Base-by-base conservation (phyloP, 1,140 invertebrate species). In the Tetramorium simillimum region DNA sequence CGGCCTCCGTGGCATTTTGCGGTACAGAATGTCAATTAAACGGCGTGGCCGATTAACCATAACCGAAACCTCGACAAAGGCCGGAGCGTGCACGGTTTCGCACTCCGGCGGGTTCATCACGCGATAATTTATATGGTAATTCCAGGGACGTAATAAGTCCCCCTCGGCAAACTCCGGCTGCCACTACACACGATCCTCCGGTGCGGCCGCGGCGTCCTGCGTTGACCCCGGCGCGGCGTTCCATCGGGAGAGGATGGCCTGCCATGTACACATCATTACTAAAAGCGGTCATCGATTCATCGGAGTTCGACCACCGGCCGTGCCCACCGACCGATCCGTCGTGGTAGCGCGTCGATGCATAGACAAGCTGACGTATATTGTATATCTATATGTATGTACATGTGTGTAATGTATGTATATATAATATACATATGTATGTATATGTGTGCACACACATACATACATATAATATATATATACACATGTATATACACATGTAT, bases 121-220 rank as follows among this genome's bases (percentile, higher is more conserved):
- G 90, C 90, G 92, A 93, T 93, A 93, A 93, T 93, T 93, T 93
- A 93, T 93, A 93, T 93, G 93, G 93, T 93, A 93, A 93, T 93
- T 89, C 91, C 86, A 89, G 91, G 93, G 89, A 92, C 91, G 93
- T 93, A 93, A 93, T 93, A 93, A 93, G 93, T 93, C 91, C 91
- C 88, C 92, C 92, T 93, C 89, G 90, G 90, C 89, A 90, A 93
- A 93, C 92, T 92, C 87, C 82, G 87, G 75, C 88, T 87, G 89
- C 93, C 93, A 85, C 91, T 92, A 93, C 92, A 92, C 89, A 91
- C 92, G 91, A 91, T 85, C 88, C 88, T 85, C 81, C 91, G 80
- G 77, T 58, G 73, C 75, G 33, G 65, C 53, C 65, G 77, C 77
- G 63, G 73, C 73, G 89, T 90, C 73, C 89, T 85, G 87, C 73